Conservation (phyloP, 2,113 vertebrate genomes). For the Lanius collurio region DNA sequence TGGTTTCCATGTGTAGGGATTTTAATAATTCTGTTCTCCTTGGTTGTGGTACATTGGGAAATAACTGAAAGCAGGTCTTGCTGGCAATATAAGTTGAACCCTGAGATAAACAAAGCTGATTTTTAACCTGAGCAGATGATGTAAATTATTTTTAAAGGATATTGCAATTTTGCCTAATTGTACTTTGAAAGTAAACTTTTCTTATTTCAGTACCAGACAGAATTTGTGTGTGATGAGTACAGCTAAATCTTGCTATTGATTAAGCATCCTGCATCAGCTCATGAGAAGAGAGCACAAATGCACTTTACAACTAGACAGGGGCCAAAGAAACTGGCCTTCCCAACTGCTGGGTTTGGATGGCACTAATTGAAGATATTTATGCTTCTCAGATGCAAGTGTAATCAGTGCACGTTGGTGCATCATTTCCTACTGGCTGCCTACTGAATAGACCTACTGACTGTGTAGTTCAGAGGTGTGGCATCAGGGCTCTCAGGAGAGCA, state of each 20-base stretch:
- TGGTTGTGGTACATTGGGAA: not conserved
- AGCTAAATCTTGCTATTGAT: not conserved
- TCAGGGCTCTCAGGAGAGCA: not conserved
- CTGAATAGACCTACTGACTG: accelerated
- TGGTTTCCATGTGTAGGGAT: not conserved
- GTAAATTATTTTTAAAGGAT: not conserved
- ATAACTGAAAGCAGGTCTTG: not conserved
- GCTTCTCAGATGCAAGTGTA: not conserved
- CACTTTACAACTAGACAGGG: not conserved
- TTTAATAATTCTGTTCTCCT: constrained; percentile 1
- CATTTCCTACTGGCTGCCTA: not conserved
- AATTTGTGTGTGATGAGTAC: not conserved
- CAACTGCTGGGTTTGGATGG: not conserved
- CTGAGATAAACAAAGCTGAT: not conserved
- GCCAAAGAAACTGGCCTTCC: not conserved
- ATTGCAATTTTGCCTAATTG: not conserved
- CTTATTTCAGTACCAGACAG: not conserved
- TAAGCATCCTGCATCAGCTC: not conserved
- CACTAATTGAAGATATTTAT: not conserved
- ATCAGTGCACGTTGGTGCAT: not conserved
- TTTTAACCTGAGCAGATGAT: not conserved
- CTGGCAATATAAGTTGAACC: not conserved
- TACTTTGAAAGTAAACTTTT: not conserved
- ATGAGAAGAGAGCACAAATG: not conserved
- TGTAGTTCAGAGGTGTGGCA: not conserved